Base-by-base conservation (phyloP, 2,113 vertebrate genomes). In the Salvator merianae region DNA sequence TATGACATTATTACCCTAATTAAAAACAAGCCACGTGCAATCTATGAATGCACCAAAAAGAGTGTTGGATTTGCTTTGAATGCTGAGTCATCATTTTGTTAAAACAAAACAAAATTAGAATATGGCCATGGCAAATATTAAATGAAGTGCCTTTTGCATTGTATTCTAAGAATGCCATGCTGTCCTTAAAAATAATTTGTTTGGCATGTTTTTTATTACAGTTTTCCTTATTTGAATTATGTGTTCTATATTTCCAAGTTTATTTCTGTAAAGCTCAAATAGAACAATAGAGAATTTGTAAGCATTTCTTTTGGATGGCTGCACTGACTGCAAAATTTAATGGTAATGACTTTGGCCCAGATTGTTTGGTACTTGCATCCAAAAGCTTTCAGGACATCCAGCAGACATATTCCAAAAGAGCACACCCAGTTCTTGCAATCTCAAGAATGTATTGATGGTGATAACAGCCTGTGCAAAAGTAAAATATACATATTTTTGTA, bases 291-390 rank as follows among this genome's bases (percentile, higher is more conserved):
- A 84, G 28, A 90, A 76, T 90, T 80, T 85, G 88, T 93, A 70
- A 85, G 93, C 86, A 82, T 86, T 66, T 10, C 91, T 88, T 79
- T 94, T 95, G 93, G 91, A 91, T 4, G 0, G 62, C 84, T 75
- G 63, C 77, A 47, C 85, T 74, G 88, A n/a, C 77, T 91, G 81
- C 81, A 93, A 83, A 86, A 76, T 82, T 90, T 90, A 79, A 94
- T 86, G 79, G 62, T 88, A 90, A 79, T 81, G 79, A 91, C 89
- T 86, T 94, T 90, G 70, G 85, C 91, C 82, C 81, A 89, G 79
- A 84, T 88, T 86, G 69, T 65, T 94, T 93, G 91, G 93, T 89
- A 3, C 4, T 76, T 72, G 87, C 50, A 30, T 47, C 74, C 89
- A 50, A 91, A 91, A 89, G 84, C 2, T 84, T 77, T 88, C 90